phyloP scores from a whole-genome alignment of 2,888 invertebrate genomes.

The Pollenia griseotomentosa region DNA sequence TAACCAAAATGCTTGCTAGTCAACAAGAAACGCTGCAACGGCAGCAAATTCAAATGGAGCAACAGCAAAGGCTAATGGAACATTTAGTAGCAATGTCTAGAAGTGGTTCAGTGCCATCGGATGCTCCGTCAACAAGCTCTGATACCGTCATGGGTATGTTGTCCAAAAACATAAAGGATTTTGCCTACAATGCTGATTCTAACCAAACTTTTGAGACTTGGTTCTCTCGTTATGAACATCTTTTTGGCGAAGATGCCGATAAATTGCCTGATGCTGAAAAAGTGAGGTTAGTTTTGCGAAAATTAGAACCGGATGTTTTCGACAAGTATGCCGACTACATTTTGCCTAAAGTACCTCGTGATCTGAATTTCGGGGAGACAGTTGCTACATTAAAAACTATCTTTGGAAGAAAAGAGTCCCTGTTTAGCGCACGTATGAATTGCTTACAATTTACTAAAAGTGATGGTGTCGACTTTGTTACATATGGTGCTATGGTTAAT shows the following conservation, averaged over 20 bases:
- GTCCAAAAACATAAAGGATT: conserved; percentile 14
- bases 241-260: conserved; percentile 47
- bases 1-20: conserved; percentile 8
- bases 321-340: conserved; percentile 23
- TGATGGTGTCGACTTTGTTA: conserved; percentile 3
- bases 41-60: conserved; percentile 27
- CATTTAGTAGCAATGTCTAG: conserved; percentile 13
- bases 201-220: conserved; percentile 6
- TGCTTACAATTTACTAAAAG: conserved; percentile 16
- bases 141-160: conserved; percentile 16
- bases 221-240: conserved; percentile 13
- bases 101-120: not conserved
- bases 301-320: conserved; percentile 26
- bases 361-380: not conserved
- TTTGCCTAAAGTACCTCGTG: conserved; percentile 11
- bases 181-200: conserved; percentile 3
- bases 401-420: conserved; percentile 38
- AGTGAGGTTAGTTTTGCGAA: conserved; percentile 46
- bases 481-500: conserved; percentile 19
- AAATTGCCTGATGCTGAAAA: conserved; percentile 34
- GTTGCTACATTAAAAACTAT: conserved; percentile 5
- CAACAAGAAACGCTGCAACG: conserved; percentile 21
- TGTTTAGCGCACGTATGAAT: conserved; percentile 18
- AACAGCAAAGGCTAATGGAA: conserved; percentile 31
- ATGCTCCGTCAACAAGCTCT: not conserved